Percentiles rank a stretch among this genome's conserved stretches.
Evolutionary conservation across 2,888 invertebrate genomes (phyloP).

Genomic region (Papilio elwesi): DNA sequence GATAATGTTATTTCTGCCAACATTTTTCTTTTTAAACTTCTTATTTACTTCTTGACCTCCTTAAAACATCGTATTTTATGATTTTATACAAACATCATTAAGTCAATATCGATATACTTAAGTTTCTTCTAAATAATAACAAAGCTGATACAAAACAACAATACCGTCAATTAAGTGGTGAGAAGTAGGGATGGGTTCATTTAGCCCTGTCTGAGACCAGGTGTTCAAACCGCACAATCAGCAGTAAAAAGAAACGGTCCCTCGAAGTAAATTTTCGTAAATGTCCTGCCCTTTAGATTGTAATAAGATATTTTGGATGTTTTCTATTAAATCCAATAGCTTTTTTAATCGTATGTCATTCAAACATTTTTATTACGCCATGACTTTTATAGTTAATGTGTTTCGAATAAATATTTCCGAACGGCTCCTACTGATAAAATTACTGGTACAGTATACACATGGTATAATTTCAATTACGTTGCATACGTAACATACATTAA

Average conservation of each 20-base stretch:
- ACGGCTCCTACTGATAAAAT: no score
- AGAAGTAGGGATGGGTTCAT: constrained; percentile 45
- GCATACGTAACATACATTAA: no score
- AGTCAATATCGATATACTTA: no score
- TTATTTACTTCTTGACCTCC: no score
- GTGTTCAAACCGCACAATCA: constrained; percentile 74
- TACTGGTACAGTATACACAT: no score
- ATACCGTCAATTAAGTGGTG: constrained; percentile 25
- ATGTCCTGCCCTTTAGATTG: constrained; percentile 52
- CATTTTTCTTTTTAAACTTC: no score
- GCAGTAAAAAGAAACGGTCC: constrained; percentile 76
- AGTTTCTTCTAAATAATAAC: no score
- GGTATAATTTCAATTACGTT: no score
- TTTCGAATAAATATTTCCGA: neutral
- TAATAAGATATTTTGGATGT: constrained; percentile 46
- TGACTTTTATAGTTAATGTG: neutral
- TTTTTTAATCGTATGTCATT: neutral
- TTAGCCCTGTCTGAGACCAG: constrained; percentile 58
- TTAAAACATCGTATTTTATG: no score
- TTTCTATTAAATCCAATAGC: constrained; percentile 12
- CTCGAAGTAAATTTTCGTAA: constrained; percentile 60
- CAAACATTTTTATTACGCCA: neutral
- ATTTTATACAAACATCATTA: no score
- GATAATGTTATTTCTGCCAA: no score
- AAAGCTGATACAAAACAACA: no score